Conservation (phyloP, 2,113 vertebrate genomes). For the Lophochroa leadbeateri region DNA sequence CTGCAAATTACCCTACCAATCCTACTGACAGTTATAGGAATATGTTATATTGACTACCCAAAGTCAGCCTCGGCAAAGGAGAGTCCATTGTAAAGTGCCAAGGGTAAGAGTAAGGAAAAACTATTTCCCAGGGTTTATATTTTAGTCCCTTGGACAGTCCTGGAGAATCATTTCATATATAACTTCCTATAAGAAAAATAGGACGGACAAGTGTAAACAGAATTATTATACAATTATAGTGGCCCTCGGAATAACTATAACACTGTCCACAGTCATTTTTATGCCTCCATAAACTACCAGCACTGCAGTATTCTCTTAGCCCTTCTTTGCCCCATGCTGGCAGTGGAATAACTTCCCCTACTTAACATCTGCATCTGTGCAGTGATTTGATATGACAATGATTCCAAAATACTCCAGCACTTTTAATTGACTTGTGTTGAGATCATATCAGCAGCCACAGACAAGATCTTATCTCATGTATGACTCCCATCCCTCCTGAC, state of each 20-base stretch:
- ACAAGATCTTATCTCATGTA: slow-evolving; percentile 58
- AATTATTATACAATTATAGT: slow-evolving; percentile 62
- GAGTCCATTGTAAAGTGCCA: not conserved
- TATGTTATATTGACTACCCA: slow-evolving; percentile 49
- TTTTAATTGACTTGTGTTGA: slow-evolving; percentile 68
- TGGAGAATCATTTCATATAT: not conserved
- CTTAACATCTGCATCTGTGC: not conserved
- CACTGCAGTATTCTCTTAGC: not conserved
- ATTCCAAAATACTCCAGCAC: slow-evolving; percentile 49
- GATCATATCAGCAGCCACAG: slow-evolving; percentile 55
- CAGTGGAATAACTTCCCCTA: not conserved
- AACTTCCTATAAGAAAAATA: slow-evolving; percentile 39
- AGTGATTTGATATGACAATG: slow-evolving; percentile 44
- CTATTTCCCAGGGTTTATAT: slow-evolving; percentile 4
- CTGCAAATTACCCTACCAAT: slow-evolving; percentile 58
- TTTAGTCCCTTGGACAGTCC: not conserved
- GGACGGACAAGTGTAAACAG: slow-evolving; percentile 59
- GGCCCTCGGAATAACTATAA: slow-evolving; percentile 34
- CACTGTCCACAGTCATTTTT: slow-evolving; percentile 36
- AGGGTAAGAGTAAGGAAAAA: not conserved
- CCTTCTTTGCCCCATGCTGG: not conserved
- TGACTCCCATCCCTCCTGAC: slow-evolving; percentile 35
- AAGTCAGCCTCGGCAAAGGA: not conserved
- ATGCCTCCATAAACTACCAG: slow-evolving; percentile 39
- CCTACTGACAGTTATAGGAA: slow-evolving; percentile 55